phyloP scores from a whole-genome alignment of 2,113 vertebrate species.

The Hirundichthys speculiger region DNA sequence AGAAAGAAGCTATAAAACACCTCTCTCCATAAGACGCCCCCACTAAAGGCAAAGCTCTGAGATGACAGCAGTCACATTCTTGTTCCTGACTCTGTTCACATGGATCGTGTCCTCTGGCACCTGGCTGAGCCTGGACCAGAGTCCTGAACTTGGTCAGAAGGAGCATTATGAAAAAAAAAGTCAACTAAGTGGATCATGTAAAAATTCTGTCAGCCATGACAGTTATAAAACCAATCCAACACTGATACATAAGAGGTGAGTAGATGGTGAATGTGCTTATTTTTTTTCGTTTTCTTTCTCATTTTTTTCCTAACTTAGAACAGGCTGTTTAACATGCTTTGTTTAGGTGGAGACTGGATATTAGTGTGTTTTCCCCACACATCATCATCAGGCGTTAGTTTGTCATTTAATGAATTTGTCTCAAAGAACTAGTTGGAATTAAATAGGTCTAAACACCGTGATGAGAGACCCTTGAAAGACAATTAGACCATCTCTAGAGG shows the following conservation, averaged over 20 bases:
- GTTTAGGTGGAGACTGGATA: slow-evolving; percentile 4
- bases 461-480: slow-evolving; percentile 27
- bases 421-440: slow-evolving; percentile 15
- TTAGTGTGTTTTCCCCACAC: background rate
- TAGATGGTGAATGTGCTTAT: slow-evolving; percentile 21
- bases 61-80: slow-evolving; percentile 72
- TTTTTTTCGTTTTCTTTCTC: background rate
- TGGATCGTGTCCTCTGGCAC: slow-evolving; percentile 56
- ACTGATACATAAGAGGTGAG: slow-evolving; percentile 64
- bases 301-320: background rate
- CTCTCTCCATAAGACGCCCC: slow-evolving; percentile 18
- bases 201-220: slow-evolving; percentile 25
- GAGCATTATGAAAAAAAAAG: slow-evolving; percentile 20
- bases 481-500: slow-evolving; percentile 41
- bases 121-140: slow-evolving; percentile 33
- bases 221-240: slow-evolving; percentile 30
- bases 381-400: slow-evolving; percentile 22
- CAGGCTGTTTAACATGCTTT: slow-evolving; percentile 3
- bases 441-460: slow-evolving; percentile 23
- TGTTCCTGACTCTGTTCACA: slow-evolving; percentile 68
- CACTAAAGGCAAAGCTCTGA: slow-evolving; percentile 67
- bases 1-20: slow-evolving; percentile 73
- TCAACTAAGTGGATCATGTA: slow-evolving; percentile 12
- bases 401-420: slow-evolving; percentile 40
- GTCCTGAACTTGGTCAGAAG: slow-evolving; percentile 13